Evolutionary conservation across 2,113 vertebrate genomes (phyloP).

Genomic region (Toxotes chatareus): DNA sequence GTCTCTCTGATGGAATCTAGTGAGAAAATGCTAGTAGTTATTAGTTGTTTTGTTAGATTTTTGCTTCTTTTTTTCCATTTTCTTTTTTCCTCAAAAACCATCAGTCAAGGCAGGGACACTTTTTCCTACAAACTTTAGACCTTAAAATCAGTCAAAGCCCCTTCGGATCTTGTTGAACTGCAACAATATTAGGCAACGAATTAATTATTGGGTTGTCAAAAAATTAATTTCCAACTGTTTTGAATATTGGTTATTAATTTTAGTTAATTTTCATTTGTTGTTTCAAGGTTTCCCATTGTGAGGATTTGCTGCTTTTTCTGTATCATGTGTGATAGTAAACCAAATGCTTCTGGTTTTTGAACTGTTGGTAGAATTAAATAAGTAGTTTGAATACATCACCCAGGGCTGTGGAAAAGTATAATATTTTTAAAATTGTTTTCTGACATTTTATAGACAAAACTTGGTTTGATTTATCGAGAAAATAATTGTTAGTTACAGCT

Average conservation of each 20-base stretch:
- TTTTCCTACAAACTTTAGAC: background rate
- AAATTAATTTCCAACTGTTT: background rate
- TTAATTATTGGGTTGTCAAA: background rate
- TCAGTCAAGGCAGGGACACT: background rate
- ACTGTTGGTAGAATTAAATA: no score
- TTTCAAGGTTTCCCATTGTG: background rate
- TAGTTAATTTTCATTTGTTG: background rate
- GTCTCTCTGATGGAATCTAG: slow-evolving; percentile 6
- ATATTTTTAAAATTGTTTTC: no score
- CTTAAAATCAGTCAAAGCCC: background rate
- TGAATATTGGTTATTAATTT: background rate
- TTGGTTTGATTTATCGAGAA: no score
- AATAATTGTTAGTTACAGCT: no score
- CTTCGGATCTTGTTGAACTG: background rate
- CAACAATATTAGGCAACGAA: background rate
- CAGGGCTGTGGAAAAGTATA: no score
- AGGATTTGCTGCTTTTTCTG: no score
- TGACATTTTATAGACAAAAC: no score
- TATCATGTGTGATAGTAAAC: no score
- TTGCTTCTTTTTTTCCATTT: background rate
- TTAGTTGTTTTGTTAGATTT: background rate
- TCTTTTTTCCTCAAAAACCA: background rate
- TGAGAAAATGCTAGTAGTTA: slow-evolving; percentile 42
- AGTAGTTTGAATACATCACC: no score
- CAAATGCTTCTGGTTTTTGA: no score